Evolutionary conservation across 2,797 vertebrate species (phyloP).

Genomic region (Anguilla marmorata): DNA sequence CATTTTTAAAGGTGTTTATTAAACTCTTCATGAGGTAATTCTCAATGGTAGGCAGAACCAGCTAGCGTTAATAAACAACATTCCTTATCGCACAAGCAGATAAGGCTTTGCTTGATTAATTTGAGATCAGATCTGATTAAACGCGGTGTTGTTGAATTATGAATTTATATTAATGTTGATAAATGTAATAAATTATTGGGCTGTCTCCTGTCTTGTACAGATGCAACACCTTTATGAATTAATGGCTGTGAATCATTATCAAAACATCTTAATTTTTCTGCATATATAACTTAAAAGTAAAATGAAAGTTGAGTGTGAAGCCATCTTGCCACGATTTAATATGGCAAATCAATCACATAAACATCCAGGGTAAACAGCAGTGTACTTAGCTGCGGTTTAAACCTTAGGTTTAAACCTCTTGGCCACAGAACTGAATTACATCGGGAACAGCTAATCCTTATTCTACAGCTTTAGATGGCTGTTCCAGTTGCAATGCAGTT

Average conservation of each 20-base stretch:
- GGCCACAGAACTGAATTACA: no score
- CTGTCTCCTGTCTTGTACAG: not conserved
- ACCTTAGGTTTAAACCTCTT: no score
- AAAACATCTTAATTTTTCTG: not conserved
- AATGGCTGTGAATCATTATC: not conserved
- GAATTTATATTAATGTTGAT: not conserved
- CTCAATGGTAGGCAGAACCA: not conserved
- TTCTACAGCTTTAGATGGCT: no score
- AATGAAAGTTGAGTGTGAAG: not conserved
- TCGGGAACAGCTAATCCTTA: no score
- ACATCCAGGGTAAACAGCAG: no score
- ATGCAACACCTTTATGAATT: not conserved
- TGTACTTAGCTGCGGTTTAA: no score
- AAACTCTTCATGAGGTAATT: not conserved
- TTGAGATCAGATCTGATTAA: not conserved
- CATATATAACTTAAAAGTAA: not conserved
- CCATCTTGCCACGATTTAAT: not conserved
- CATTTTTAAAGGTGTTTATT: not conserved
- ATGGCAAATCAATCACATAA: not conserved
- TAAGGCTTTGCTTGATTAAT: constrained; percentile 5
- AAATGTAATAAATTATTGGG: not conserved
- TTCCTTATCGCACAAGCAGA: constrained; percentile 11
- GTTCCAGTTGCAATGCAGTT: no score
- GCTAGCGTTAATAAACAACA: not conserved
- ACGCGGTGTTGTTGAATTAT: not conserved